Evolutionary conservation across 2,888 invertebrate species (phyloP), one percentile per base, ranked within the genome.

Genomic region (Amphipoea oculea): DNA sequence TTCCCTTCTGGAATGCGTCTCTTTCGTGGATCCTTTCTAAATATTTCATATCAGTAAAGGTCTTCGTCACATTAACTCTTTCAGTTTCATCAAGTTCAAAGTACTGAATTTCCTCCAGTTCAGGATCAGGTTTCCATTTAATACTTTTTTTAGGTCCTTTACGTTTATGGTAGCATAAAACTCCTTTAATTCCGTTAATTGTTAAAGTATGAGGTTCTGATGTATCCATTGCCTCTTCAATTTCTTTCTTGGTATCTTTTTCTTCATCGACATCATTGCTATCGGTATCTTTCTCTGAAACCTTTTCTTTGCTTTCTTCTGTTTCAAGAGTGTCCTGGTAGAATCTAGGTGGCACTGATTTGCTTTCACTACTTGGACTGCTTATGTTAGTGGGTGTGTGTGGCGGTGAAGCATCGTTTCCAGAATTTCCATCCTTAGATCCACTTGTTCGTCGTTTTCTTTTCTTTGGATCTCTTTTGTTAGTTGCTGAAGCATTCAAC

Each of bases 1-100:
- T 97, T 23, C 98, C 98, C 94, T 98, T 98, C 90, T 98, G 97
- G 92, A 99, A 97, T n/a, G 98, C 98, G 92, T 98, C 98, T 76
- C 98, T 97, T 96, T 99, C 99, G 90, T 98, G 97, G 82, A 98
- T 97, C 91, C 98, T 98, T 93, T 99, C 99, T 97, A 99, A 98
- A 93, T 98, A 98, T 93, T 99, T 99, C 98, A 99, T 98, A 91
- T 99, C 99, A 60, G 98, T 98, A 95, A 99, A 99, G 57, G 98
- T 98, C 95, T 98, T 99, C 5, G 98, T 99, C 1, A 99, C 99
- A 95, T 99, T 99, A 2, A 99, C 99, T 92, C 99, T 97, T 96
- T 99, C 99, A 29, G 98, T 99, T 95, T 99, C 99, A 95, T 99
- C 99, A 88, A 99, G 96, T 94, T 99, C 99, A 94, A 99, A 99